Evolutionary conservation across 2,113 vertebrate genomes (phyloP).

Genomic region (Myotis davidii): DNA sequence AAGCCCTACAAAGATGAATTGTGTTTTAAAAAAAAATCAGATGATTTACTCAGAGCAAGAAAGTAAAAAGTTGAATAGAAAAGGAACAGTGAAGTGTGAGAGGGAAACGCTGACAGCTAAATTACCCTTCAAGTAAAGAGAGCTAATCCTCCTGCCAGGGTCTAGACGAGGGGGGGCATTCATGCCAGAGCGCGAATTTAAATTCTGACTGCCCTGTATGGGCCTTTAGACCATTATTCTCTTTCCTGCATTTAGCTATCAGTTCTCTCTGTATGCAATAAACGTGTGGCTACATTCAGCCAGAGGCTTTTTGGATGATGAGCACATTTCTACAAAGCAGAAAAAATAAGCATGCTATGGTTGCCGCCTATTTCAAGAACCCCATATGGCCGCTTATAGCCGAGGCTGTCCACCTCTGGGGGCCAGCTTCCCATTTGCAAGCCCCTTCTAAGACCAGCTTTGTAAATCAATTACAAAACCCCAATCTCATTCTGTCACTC

Average conservation of each 20-base stretch:
- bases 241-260: slow-evolving; percentile 40
- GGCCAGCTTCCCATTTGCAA: slow-evolving; percentile 32
- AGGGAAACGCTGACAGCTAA: slow-evolving; percentile 67
- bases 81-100: slow-evolving; percentile 53
- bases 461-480: slow-evolving; percentile 71
- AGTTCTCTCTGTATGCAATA: slow-evolving; percentile 58
- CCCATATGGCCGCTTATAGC: neutral
- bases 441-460: slow-evolving; percentile 35
- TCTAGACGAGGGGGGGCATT: neutral
- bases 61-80: slow-evolving; percentile 67
- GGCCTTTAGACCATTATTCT: slow-evolving; percentile 19
- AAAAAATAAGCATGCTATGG: slow-evolving; percentile 50
- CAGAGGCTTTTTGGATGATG: slow-evolving; percentile 49
- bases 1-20: slow-evolving; percentile 40
- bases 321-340: slow-evolving; percentile 55
- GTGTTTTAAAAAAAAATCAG: neutral
- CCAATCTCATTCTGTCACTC: slow-evolving; percentile 59
- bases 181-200: slow-evolving; percentile 24
- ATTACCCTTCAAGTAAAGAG: slow-evolving; percentile 58
- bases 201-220: neutral
- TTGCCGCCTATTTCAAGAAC: slow-evolving; percentile 33
- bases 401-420: slow-evolving; percentile 25
- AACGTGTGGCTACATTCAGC: slow-evolving; percentile 52
- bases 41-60: slow-evolving; percentile 58
- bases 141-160: slow-evolving; percentile 7